Evolutionary conservation across 2,888 invertebrate species (phyloP).

Genomic region (Cosmopolites sordidus): DNA sequence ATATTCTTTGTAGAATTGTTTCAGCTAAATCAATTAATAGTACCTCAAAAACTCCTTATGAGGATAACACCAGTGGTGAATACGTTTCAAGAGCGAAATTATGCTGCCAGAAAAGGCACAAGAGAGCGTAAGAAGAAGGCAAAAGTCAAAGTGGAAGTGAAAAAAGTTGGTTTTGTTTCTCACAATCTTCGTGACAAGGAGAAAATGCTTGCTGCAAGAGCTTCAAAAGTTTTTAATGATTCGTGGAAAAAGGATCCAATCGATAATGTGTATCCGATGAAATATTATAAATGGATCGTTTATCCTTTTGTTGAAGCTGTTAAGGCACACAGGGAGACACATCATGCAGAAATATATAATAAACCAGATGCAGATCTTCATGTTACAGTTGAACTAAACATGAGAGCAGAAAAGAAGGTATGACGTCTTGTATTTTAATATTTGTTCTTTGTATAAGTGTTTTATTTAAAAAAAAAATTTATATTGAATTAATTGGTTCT

Average conservation of each 20-base stretch:
- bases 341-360: conserved; percentile 80
- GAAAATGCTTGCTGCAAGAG: conserved; percentile 44
- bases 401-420: conserved; percentile 69
- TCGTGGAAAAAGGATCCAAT: conserved; percentile 52
- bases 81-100: conserved; percentile 43
- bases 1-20: conserved; percentile 12
- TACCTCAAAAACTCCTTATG: conserved; percentile 3
- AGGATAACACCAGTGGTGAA: conserved; percentile 3
- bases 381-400: conserved; percentile 73
- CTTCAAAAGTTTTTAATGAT: conserved; percentile 59
- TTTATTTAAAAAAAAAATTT: conserved; percentile 2
- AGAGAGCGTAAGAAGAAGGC: conserved; percentile 68
- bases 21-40: background rate
- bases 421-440: conserved; percentile 12
- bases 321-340: conserved; percentile 70
- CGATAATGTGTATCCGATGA: conserved; percentile 62
- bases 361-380: conserved; percentile 65
- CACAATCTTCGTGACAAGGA: conserved; percentile 59
- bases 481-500: too few species aligned
- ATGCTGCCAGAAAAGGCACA: conserved; percentile 80
- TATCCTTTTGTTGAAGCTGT: conserved; percentile 74
- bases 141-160: conserved; percentile 70
- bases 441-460: background rate
- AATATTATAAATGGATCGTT: conserved; percentile 56
- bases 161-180: conserved; percentile 72